Percentiles rank a stretch among this genome's conserved stretches.
Evolutionary conservation across 2,113 vertebrate genomes (phyloP).

Genomic region (Butorides virescens): DNA sequence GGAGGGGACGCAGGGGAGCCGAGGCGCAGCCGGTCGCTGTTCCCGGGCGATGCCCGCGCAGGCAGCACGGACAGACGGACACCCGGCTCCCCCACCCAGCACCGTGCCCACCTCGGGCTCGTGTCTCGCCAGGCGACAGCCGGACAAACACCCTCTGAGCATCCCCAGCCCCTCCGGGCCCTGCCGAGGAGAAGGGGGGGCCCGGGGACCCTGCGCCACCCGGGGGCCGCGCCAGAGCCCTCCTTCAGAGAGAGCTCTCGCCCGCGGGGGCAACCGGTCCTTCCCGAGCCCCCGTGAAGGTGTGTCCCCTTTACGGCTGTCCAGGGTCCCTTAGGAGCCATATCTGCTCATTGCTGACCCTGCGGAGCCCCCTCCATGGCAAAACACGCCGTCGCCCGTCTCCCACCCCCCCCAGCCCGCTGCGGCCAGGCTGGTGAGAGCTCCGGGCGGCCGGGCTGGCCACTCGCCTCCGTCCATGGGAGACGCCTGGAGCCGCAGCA

Average conservation of each 20-base stretch:
- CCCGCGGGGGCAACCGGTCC: not conserved
- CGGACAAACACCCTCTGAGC: not conserved
- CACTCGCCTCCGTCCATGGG: not conserved
- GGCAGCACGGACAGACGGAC: not conserved
- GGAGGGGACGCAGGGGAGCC: rapidly evolving
- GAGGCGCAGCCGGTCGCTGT: not conserved
- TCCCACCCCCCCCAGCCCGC: rapidly evolving
- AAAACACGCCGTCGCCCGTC: rapidly evolving
- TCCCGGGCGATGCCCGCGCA: not conserved
- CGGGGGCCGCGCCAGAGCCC: not conserved
- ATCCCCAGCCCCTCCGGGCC: rapidly evolving
- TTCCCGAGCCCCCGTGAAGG: not conserved
- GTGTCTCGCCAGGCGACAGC: not conserved
- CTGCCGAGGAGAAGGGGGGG: not conserved
- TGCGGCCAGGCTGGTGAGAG: not conserved
- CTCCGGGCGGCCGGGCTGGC: not conserved
- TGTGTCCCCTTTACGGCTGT: not conserved
- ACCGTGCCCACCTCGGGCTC: not conserved
- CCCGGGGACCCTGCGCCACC: rapidly evolving
- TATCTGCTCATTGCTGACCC: not conserved
- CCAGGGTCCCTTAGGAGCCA: not conserved
- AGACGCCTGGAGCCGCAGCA: not conserved
- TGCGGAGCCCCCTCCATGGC: not conserved
- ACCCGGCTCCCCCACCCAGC: not conserved
- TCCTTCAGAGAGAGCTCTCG: not conserved